Evolutionary conservation across 1,140 invertebrate species (phyloP), one percentile per base, ranked within the genome.

Genomic region (Drosophila mojavensis): DNA sequence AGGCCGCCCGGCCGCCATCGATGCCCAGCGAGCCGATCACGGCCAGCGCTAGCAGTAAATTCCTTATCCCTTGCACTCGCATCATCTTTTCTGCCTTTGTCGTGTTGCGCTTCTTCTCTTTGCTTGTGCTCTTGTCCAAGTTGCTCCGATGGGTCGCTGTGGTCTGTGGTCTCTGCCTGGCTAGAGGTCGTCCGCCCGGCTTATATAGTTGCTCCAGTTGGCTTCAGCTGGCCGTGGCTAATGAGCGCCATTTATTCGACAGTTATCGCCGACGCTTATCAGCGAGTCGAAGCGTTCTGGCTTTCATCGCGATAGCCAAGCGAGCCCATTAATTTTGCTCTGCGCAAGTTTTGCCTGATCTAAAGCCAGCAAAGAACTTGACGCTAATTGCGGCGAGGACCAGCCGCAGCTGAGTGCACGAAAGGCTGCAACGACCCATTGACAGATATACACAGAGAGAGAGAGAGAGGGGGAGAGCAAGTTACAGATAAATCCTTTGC

Each of bases 281-380:
- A 74, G 75, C 20, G 26, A 26, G 48, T 7, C 33, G 28, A 39
- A 55, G 55, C 55, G 51, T 55, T 26, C 36, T 48, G 77, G 63
- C 61, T 80, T 80, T 80, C 78, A 80, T 81, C 81, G 81, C 77
- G 80, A 84, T 84, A 58, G 47, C 55, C 28, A 7, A 26, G 47
- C 28, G 78, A 63, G 61, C 33, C 61, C 80, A 82, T 82, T 82
- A 83, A 82, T 82, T 66, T 75, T 51, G 65, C 28, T 73, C 60
- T 48, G 65, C 36, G 11, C 60, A 59, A 62, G 48, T 81, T 82
- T 75, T 60, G 77, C 62, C 56, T 41, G 53, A 65, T 65, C 63
- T 58, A 17, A 28, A 51, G 58, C 47, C 51, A 43, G 55, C 43
- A 10, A 11, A 36, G 24, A 56, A 47, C 55, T 55, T 24, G 17